These are phyloP conservation scores for Drosophila dunni DNA, from an alignment of 1,140 invertebrate species.

Conservation along the genomic window DNA sequence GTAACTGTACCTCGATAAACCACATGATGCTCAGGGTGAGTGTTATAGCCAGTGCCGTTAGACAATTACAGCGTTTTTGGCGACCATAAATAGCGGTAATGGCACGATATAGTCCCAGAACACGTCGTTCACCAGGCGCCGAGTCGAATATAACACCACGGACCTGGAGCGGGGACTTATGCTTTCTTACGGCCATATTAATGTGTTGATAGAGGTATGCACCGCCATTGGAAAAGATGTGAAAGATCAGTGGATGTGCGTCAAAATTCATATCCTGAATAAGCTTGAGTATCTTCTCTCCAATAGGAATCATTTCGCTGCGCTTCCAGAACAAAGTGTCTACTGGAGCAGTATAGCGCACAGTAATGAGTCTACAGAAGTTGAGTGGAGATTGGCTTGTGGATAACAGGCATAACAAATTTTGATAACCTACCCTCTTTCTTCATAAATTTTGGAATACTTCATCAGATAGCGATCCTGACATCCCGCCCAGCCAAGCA, in stretches of 20 bases:
- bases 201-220: constrained; percentile 89
- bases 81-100: constrained; percentile 87
- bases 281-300: constrained; percentile 88
- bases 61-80: constrained; percentile 85
- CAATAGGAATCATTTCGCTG: constrained; percentile 87
- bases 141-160: constrained; percentile 92
- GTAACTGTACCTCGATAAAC: constrained; percentile 85
- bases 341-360: constrained; percentile 90
- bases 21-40: constrained; percentile 87
- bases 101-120: constrained; percentile 86
- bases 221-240: constrained; percentile 93
- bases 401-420: not conserved
- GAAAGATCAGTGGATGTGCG: constrained; percentile 90
- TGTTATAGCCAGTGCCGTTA: constrained; percentile 86
- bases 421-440: constrained; percentile 87
- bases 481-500: constrained; percentile 92
- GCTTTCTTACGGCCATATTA: constrained; percentile 86
- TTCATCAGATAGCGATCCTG: constrained; percentile 91
- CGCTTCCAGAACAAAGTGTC: constrained; percentile 88
- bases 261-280: constrained; percentile 89
- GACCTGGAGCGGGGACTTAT: constrained; percentile 86
- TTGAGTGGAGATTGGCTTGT: not conserved
- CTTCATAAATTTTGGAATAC: constrained; percentile 91
- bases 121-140: constrained; percentile 88
- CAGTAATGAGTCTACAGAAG: constrained; percentile 88